A percentile compares a stretch with the other conserved stretches of the same genome.
Conservation (phyloP, 2,888 invertebrate genomes). For the Operophtera brumata region DNA sequence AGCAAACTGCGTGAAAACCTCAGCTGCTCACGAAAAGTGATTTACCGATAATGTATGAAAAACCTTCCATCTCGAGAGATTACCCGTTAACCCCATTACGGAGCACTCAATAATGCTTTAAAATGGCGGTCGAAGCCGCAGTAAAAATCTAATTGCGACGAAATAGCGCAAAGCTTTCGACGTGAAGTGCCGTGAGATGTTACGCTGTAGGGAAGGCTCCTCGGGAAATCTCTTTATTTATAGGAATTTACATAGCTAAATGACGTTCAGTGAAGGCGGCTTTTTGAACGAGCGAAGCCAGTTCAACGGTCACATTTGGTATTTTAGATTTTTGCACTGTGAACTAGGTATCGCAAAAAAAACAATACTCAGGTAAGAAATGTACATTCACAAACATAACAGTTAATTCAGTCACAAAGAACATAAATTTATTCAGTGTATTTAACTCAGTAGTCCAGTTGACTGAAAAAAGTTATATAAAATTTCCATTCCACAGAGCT, state of each 20-base stretch:
- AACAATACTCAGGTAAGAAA: too few species aligned
- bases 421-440: too few species aligned
- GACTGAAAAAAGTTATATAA: too few species aligned
- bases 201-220: conserved; percentile 9
- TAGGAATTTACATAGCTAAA: conserved; percentile 5
- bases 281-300: too few species aligned
- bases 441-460: too few species aligned
- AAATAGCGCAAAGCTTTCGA: conserved; percentile 23
- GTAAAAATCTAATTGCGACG: conserved; percentile 28
- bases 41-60: conserved; percentile 33
- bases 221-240: conserved; percentile 19
- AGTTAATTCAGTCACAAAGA: too few species aligned
- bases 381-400: too few species aligned
- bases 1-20: background rate
- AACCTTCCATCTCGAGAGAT: conserved; percentile 20
- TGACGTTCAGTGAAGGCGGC: too few species aligned
- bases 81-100: conserved; percentile 23
- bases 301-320: too few species aligned
- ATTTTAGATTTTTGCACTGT: too few species aligned
- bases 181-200: conserved; percentile 23
- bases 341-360: too few species aligned
- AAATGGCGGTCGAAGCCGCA: conserved; percentile 25
- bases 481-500: too few species aligned
- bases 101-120: conserved; percentile 27
- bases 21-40: conserved; percentile 18